These are phyloP conservation scores for Maniola jurtina DNA, from an alignment of 1,140 invertebrate genomes.

Conservation along the genomic window DNA sequence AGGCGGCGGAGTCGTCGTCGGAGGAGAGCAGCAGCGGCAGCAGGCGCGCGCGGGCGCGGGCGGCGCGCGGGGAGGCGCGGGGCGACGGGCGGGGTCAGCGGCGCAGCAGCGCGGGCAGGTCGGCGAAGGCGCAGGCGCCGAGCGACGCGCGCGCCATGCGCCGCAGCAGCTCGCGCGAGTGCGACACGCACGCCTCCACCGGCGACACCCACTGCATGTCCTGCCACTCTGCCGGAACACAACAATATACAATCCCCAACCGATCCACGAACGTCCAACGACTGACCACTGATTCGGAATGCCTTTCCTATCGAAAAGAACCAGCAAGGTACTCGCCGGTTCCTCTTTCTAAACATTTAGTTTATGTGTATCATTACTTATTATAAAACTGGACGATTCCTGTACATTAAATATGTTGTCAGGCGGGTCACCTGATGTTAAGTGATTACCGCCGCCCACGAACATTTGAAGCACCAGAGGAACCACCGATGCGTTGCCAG, in stretches of 20 bases:
- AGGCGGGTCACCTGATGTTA: too few species aligned
- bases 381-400: too few species aligned
- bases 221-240: constrained; percentile 89
- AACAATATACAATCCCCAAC: background rate
- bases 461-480: too few species aligned
- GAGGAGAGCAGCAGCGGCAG: constrained; percentile 5
- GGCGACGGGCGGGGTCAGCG: constrained; percentile 55
- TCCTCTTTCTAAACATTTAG: too few species aligned
- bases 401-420: too few species aligned
- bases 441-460: too few species aligned
- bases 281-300: too few species aligned
- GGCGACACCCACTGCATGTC: constrained; percentile 93
- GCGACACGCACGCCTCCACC: constrained; percentile 93
- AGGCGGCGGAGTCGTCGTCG: background rate
- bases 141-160: constrained; percentile 94
- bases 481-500: too few species aligned
- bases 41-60: constrained; percentile 7
- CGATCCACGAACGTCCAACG: too few species aligned
- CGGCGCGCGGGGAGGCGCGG: constrained; percentile 22
- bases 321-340: too few species aligned
- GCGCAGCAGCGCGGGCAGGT: constrained; percentile 69
- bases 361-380: too few species aligned
- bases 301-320: too few species aligned
- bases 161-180: constrained; percentile 92
- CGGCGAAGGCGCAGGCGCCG: constrained; percentile 95